Evolutionary conservation across 2,113 vertebrate species (phyloP).

Genomic region (Solenodon paradoxus): DNA sequence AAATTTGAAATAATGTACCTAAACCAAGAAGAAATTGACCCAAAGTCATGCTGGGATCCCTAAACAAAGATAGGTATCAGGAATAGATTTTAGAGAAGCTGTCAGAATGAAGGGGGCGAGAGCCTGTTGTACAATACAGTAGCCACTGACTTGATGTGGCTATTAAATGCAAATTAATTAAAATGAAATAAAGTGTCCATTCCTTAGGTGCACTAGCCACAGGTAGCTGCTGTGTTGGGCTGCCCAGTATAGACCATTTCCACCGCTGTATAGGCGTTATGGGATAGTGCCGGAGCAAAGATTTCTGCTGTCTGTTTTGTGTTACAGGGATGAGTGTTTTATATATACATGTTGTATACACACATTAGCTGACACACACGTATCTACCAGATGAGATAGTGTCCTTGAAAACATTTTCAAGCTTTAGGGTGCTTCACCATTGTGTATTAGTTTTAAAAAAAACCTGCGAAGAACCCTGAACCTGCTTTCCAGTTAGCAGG

Average conservation of each 20-base stretch:
- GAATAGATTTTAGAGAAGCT: not conserved
- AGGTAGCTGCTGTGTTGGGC: not conserved
- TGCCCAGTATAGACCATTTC: not conserved
- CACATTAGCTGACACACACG: too few species aligned
- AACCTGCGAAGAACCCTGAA: not conserved
- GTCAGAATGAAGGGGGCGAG: not conserved
- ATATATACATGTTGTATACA: not conserved
- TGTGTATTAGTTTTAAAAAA: not conserved
- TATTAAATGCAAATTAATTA: not conserved
- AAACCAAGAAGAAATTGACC: not conserved
- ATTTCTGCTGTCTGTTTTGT: not conserved
- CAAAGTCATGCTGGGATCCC: not conserved
- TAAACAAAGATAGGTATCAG: not conserved
- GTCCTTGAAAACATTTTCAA: not conserved
- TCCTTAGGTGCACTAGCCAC: not conserved
- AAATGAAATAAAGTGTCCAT: not conserved
- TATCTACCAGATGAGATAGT: not conserved
- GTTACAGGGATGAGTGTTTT: too few species aligned
- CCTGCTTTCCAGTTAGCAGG: not conserved
- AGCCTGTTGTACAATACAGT: not conserved
- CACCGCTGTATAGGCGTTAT: not conserved
- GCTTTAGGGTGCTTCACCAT: not conserved
- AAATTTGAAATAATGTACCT: slow-evolving; percentile 13
- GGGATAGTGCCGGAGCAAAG: not conserved
- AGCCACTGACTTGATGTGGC: not conserved